phyloP scores from a whole-genome alignment of 2,888 invertebrate species.

The Meteorus cinctellus region DNA sequence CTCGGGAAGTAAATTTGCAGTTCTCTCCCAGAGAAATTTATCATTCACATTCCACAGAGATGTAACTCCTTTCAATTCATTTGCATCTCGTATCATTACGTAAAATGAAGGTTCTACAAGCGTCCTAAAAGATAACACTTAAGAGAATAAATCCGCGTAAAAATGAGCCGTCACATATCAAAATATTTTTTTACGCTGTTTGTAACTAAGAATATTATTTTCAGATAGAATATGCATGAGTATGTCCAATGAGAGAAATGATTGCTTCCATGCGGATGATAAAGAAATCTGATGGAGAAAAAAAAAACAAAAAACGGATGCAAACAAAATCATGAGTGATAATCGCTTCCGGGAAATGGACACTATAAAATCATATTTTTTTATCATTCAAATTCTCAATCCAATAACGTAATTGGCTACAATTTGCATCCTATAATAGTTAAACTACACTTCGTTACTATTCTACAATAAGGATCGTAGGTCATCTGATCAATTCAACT shows the following conservation, averaged over 20 bases:
- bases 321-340: conserved; percentile 18
- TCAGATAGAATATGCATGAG: too few species aligned
- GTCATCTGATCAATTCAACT: too few species aligned
- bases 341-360: conserved; percentile 26
- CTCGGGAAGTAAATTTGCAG: conserved; percentile 51
- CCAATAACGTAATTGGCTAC: too few species aligned
- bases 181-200: neutral
- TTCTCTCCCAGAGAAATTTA: conserved; percentile 55
- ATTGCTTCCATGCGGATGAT: neutral
- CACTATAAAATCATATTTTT: neutral
- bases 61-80: conserved; percentile 57
- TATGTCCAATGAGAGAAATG: neutral
- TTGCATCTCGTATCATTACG: conserved; percentile 49
- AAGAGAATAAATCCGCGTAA: neutral
- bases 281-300: neutral
- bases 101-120: conserved; percentile 57
- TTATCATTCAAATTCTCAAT: too few species aligned
- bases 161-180: neutral
- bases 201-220: too few species aligned
- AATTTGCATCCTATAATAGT: neutral
- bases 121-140: conserved; percentile 54
- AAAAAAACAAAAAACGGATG: neutral
- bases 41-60: conserved; percentile 61
- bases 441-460: neutral
- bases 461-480: neutral